Percentiles rank a stretch among this genome's conserved stretches.
Conservation (phyloP, 2,113 vertebrate genomes). For the Mandrillus leucophaeus region DNA sequence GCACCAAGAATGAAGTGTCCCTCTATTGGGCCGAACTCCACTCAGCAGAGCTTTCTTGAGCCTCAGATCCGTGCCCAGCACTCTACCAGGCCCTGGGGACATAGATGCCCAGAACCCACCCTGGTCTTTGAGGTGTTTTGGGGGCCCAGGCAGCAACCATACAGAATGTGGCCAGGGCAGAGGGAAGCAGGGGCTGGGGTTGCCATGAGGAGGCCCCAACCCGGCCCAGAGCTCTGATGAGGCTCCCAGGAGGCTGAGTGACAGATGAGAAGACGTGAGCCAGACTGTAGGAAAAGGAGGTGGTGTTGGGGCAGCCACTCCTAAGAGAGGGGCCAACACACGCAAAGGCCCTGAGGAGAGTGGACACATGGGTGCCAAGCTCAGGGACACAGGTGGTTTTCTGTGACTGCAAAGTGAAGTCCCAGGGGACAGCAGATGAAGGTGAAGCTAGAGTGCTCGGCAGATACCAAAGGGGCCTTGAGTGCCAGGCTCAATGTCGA, state of each 20-base stretch:
- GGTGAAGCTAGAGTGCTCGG: not conserved
- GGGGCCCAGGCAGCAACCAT: not conserved
- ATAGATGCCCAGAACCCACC: not conserved
- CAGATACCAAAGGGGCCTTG: not conserved
- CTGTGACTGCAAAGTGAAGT: not conserved
- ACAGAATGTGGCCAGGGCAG: not conserved
- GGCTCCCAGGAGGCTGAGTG: not conserved
- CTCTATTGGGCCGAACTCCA: not conserved
- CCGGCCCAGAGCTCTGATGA: not conserved
- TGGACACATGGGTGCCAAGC: not conserved
- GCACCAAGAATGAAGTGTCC: not conserved
- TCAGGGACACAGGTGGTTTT: not conserved
- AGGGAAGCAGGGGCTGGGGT: not conserved
- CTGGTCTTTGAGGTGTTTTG: not conserved
- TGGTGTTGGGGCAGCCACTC: not conserved
- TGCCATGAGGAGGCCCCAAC: not conserved
- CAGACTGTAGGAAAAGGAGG: not conserved
- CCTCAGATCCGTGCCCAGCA: not conserved
- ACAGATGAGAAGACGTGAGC: not conserved
- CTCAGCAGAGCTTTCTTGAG: not conserved
- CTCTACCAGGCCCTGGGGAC: not conserved
- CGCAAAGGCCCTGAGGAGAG: not conserved
- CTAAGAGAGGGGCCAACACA: not conserved
- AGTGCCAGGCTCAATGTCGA: not conserved
- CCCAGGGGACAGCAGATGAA: not conserved